Evolutionary conservation across 2,888 invertebrate genomes (phyloP), one percentile per base, ranked within the genome.

Genomic region (Parnassius apollo): DNA sequence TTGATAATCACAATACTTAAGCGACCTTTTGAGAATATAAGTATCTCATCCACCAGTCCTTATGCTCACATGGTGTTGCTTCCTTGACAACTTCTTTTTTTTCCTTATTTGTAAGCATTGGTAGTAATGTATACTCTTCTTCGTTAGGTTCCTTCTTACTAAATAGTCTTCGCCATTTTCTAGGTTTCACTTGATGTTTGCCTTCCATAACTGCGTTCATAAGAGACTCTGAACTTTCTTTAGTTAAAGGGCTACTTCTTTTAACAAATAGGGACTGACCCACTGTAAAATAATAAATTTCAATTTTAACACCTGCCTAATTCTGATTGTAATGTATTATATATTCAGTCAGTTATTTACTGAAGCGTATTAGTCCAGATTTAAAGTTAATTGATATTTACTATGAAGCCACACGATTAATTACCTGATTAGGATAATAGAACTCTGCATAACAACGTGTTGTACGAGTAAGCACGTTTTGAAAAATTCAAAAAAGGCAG

Each of bases 1-100:
- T 25, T 53, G 9, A 51, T 11, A 53, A n/a, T 9, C n/a, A 18
- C 42, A 25, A 44, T 18, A 59, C 9, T 42, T 54, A 0, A 2
- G 55, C 44, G 65, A 82, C 86, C 71, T 77, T 75, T 51, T 77
- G 69, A 0, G 85, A 83, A 42, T 71, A 69, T 62, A 75, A 77
- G 66, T 81, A 89, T 73, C 80, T 79, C 25, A 68, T 70, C 90
- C 90, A 90, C 90, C 90, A 89, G 68, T 86, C 82, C 48, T 70
- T 80, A 9, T 69, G 57, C 42, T 74, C 76, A 0, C 59, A 55
- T 13, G 56, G 22, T 12, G 50, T 46, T 10, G 45, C 46, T 45
- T 60, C 57, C 13, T 64, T 64, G 1, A 57, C 56, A 9, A 22
- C 35, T 13, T 46, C 64, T 62, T 58, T 68, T 45, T 45, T 70